A percentile compares a stretch with the other conserved stretches of the same genome.
These are phyloP conservation scores for Psittacara wagleri DNA, from an alignment of 2,113 vertebrate genomes.

Conservation along the genomic window DNA sequence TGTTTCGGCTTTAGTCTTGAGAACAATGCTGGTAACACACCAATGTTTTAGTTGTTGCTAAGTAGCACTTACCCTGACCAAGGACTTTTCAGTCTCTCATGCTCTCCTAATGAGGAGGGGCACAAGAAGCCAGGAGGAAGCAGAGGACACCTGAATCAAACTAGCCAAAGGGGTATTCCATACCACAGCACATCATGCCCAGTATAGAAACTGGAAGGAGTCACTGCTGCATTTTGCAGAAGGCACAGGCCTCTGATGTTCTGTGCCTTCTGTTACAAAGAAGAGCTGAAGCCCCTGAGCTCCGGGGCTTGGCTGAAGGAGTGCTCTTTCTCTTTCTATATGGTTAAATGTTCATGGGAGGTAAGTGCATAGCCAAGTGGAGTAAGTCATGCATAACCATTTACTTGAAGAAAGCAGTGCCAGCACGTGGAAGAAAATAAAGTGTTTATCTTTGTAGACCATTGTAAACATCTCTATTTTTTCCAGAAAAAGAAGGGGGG, in stretches of 20 bases:
- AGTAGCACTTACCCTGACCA: not conserved
- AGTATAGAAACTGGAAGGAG: not conserved
- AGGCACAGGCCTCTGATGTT: not conserved
- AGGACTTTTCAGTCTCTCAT: not conserved
- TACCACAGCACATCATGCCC: not conserved
- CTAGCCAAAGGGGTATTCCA: not conserved
- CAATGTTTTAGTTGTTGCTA: not conserved
- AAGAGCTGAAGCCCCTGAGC: not conserved
- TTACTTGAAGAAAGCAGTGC: not conserved
- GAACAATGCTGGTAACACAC: not conserved
- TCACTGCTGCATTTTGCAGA: not conserved
- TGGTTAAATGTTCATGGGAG: not conserved
- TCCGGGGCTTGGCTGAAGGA: not conserved
- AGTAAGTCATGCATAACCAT: not conserved
- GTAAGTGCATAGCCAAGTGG: not conserved
- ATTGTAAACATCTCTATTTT: not conserved
- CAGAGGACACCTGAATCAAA: not conserved
- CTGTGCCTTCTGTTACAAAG: not conserved
- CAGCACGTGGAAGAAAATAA: not conserved
- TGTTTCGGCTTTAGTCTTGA: not conserved
- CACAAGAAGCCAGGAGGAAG: not conserved
- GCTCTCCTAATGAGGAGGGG: not conserved
- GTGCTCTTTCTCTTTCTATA: not conserved
- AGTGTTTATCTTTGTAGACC: not conserved
- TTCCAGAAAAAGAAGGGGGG: not conserved